phyloP scores from a whole-genome alignment of 2,888 invertebrate genomes.

The Ornithoptera priamus region DNA sequence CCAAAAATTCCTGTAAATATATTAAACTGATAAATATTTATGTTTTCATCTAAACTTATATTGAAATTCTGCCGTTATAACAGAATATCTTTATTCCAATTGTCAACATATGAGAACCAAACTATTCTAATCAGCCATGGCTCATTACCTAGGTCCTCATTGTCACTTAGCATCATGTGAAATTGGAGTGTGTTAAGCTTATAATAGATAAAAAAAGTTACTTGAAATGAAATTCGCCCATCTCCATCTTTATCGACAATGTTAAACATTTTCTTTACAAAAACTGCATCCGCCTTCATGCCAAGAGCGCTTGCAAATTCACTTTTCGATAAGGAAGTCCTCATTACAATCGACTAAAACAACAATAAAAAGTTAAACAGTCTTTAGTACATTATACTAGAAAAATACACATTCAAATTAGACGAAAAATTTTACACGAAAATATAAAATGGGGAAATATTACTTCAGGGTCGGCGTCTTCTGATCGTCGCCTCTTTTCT shows the following conservation, averaged over 20 bases:
- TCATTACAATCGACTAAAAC: slow-evolving; percentile 90
- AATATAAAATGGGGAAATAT: not conserved
- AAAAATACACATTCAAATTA: too few relatives aligned
- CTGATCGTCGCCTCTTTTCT: slow-evolving; percentile 87
- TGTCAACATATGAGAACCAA: too few relatives aligned
- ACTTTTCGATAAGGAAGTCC: slow-evolving; percentile 92
- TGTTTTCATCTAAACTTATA: too few relatives aligned
- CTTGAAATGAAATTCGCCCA: slow-evolving; percentile 95
- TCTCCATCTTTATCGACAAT: slow-evolving; percentile 97
- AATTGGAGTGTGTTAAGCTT: not conserved
- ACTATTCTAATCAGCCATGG: too few relatives aligned
- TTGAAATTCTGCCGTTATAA: too few relatives aligned
- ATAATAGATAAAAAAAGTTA: slow-evolving; percentile 56
- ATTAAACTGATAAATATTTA: not conserved
- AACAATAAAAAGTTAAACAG: not conserved
- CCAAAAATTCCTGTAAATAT: slow-evolving; percentile 88
- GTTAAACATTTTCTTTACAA: slow-evolving; percentile 98
- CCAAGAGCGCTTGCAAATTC: slow-evolving; percentile 97
- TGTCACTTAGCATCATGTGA: not conserved
- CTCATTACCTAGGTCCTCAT: too few relatives aligned
- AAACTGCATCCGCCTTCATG: slow-evolving; percentile 96
- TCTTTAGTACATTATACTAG: too few relatives aligned
- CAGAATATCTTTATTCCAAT: too few relatives aligned
- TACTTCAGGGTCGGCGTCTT: slow-evolving; percentile 88
- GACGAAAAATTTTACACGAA: too few relatives aligned